Evolutionary conservation across 2,888 invertebrate genomes (phyloP).

Genomic region (Danaus chrysippus): DNA sequence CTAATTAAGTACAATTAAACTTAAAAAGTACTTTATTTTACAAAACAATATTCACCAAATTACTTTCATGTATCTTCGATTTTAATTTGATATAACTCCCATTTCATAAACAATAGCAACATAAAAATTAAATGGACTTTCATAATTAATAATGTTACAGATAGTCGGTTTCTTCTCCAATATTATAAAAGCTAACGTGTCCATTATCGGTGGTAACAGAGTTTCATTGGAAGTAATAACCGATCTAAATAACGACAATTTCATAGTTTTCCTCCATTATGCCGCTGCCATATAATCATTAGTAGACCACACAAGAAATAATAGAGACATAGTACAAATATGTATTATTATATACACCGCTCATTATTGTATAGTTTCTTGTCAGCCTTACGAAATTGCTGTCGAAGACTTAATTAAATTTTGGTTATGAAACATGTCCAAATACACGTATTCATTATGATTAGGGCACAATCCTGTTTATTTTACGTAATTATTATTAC

Average conservation of each 20-base stretch:
- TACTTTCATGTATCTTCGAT: no score
- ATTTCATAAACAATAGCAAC: background rate
- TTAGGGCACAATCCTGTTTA: conserved; percentile 58
- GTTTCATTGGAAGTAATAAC: conserved; percentile 63
- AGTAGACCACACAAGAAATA: conserved; percentile 69
- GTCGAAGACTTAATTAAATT: conserved; percentile 47
- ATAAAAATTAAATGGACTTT: background rate
- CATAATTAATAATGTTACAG: conserved; percentile 46
- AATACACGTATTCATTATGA: conserved; percentile 42
- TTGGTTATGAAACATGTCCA: conserved; percentile 47
- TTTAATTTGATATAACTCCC: no score
- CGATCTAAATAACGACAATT: conserved; percentile 68
- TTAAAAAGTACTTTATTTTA: no score
- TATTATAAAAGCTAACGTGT: conserved; percentile 62
- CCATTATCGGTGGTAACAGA: conserved; percentile 67
- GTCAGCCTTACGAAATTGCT: conserved; percentile 41
- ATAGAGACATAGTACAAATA: conserved; percentile 69
- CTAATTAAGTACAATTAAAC: no score
- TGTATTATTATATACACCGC: conserved; percentile 48
- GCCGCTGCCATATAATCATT: conserved; percentile 55
- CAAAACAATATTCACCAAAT: no score
- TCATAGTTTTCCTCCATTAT: conserved; percentile 60
- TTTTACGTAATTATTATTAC: conserved; percentile 58
- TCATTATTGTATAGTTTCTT: conserved; percentile 48
- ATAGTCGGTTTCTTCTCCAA: conserved; percentile 56